A percentile compares a stretch with the other conserved stretches of the same genome.
phyloP scores from a whole-genome alignment of 2,113 vertebrate genomes.

The Dipodomys spectabilis region DNA sequence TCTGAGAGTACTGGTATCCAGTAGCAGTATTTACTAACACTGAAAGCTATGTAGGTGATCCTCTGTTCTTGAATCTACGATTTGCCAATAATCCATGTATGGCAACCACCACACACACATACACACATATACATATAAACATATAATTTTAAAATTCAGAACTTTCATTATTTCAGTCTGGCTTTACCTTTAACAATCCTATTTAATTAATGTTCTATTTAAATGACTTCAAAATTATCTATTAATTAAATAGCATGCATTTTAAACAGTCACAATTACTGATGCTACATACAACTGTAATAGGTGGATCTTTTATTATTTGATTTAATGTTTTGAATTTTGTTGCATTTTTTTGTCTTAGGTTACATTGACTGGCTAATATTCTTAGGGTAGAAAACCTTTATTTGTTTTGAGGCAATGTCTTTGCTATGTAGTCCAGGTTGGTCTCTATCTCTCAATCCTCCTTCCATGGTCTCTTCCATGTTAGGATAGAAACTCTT shows the following conservation, averaged over 20 bases:
- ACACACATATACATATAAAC: background rate
- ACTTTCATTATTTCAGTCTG: slow-evolving; percentile 39
- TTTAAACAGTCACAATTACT: slow-evolving; percentile 45
- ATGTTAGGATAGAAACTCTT: background rate
- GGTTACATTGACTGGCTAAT: slow-evolving; percentile 28
- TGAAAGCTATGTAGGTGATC: background rate
- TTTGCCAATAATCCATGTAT: slow-evolving; percentile 2
- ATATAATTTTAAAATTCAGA: slow-evolving; percentile 8
- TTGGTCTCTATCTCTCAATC: background rate
- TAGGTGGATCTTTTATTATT: background rate
- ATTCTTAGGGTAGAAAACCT: background rate
- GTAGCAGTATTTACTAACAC: slow-evolving; percentile 1
- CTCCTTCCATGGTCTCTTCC: background rate
- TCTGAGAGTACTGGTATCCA: slow-evolving; percentile 50
- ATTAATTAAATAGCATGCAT: slow-evolving; percentile 17
- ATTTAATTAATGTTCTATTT: slow-evolving; percentile 58
- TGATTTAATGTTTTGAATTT: slow-evolving; percentile 28
- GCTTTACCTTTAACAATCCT: background rate
- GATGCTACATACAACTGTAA: background rate
- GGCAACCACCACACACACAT: background rate
- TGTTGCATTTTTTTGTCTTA: background rate
- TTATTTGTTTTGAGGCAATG: background rate
- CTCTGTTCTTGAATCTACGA: slow-evolving; percentile 23
- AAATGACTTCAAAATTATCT: slow-evolving; percentile 41
- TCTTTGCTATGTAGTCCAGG: background rate